Conservation (phyloP, 2,797 vertebrate species). For the Benthosema pterotum region DNA sequence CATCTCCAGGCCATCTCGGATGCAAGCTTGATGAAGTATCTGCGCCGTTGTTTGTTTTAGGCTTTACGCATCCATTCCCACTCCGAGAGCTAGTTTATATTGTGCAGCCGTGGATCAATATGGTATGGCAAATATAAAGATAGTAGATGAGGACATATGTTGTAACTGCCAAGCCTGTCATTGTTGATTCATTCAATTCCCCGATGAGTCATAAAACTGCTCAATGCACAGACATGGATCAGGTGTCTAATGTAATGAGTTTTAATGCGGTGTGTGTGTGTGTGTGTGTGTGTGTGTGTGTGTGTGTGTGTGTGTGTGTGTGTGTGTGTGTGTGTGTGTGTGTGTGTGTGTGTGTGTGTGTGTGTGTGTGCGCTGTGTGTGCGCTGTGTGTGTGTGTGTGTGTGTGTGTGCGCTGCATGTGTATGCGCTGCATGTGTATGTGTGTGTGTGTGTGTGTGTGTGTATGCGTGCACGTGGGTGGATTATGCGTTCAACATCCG, state of each 20-base stretch:
- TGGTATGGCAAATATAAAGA: conserved; percentile 53
- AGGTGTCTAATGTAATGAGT: conserved; percentile 57
- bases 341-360: too few species aligned
- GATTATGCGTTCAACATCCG: too few species aligned
- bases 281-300: conserved; percentile 11
- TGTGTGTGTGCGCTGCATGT: too few species aligned
- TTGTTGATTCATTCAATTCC: conserved; percentile 50
- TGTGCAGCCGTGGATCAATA: conserved; percentile 56
- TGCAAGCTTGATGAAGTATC: conserved; percentile 22
- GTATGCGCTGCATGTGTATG: too few species aligned
- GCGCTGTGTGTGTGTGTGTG: not conserved
- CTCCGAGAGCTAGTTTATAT: conserved; percentile 41
- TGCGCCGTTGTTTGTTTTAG: conserved; percentile 22
- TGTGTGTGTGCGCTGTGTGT: conserved; percentile 10
- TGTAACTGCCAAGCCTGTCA: conserved; percentile 40
- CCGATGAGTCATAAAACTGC: conserved; percentile 52
- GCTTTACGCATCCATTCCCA: conserved; percentile 12
- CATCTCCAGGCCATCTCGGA: conserved; percentile 11
- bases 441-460: not conserved
- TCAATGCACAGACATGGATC: conserved; percentile 52
- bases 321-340: conserved; percentile 7
- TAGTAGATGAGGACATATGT: conserved; percentile 60
- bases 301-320: not conserved
- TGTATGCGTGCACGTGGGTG: not conserved
- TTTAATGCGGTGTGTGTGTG: conserved; percentile 26